Percentiles rank a stretch among this genome's conserved stretches.
Conservation (phyloP, 2,888 invertebrate genomes). For the Isoperla grammatica region DNA sequence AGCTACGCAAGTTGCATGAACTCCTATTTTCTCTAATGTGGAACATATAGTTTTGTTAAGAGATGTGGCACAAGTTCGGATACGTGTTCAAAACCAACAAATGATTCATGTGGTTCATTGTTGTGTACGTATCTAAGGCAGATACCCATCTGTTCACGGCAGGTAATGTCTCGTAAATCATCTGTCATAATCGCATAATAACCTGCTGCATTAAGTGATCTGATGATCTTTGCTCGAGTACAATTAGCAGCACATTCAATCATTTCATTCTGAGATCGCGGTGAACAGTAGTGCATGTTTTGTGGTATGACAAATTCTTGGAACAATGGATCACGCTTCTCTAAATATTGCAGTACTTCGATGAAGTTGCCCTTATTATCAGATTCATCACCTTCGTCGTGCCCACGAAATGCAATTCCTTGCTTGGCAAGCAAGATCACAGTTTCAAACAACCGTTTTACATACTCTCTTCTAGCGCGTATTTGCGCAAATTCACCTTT, state of each 20-base stretch:
- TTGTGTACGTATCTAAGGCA: slow-evolving; percentile 1
- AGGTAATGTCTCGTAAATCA: slow-evolving; percentile 4
- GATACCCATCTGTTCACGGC: background rate
- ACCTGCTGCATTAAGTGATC: background rate
- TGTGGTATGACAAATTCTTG: background rate
- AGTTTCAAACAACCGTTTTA: background rate
- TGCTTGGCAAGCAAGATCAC: slow-evolving; percentile 4
- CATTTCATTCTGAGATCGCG: slow-evolving; percentile 2
- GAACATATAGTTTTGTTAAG: background rate
- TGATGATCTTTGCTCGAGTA: background rate
- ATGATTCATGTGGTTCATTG: background rate
- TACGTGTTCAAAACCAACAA: slow-evolving; percentile 1
- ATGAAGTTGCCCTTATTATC: background rate
- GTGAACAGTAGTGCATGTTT: slow-evolving; percentile 1
- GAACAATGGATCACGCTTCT: background rate
- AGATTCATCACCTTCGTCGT: background rate
- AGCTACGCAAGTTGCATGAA: slow-evolving; percentile 1
- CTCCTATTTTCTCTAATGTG: background rate
- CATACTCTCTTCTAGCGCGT: background rate
- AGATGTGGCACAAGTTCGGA: slow-evolving; percentile 2
- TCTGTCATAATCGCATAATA: slow-evolving; percentile 3
- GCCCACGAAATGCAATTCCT: background rate
- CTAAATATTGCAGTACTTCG: background rate
- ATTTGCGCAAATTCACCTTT: background rate
- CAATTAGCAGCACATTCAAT: background rate